Percentiles rank a stretch among this genome's conserved stretches.
Evolutionary conservation across 2,113 vertebrate genomes (phyloP).

Genomic region (Heterochromis multidens): DNA sequence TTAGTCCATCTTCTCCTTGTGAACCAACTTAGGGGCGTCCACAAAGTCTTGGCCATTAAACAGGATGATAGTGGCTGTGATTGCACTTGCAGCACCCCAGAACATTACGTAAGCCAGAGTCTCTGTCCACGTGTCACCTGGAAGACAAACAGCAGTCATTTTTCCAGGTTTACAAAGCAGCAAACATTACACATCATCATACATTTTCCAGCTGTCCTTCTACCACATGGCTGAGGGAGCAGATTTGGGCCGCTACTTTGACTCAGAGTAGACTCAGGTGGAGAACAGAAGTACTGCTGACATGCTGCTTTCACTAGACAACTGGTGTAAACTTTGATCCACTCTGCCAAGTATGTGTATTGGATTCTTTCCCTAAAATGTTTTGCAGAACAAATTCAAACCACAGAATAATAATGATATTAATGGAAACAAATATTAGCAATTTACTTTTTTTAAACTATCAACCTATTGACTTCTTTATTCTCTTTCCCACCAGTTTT

Average conservation of each 20-base stretch:
- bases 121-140: constrained; percentile 96
- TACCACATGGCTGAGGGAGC: not conserved
- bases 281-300: not conserved
- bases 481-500: no score
- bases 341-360: fast-evolving
- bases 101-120: constrained; percentile 93
- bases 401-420: not conserved
- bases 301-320: not conserved
- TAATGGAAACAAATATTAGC: not conserved
- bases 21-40: constrained; percentile 92
- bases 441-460: not conserved
- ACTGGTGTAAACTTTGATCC: not conserved
- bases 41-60: constrained; percentile 97
- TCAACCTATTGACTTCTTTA: no score
- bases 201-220: not conserved
- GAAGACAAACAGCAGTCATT: not conserved
- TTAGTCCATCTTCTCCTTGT: constrained; percentile 99
- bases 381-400: not conserved
- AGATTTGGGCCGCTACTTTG: not conserved
- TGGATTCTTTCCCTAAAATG: not conserved
- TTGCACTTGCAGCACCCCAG: constrained; percentile 89
- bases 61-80: constrained; percentile 90
- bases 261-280: not conserved
- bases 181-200: not conserved
- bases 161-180: not conserved